Percentiles rank a stretch among this genome's conserved stretches.
These are phyloP conservation scores for Saturnia pavonia DNA, from an alignment of 2,888 invertebrate species.

Conservation along the genomic window DNA sequence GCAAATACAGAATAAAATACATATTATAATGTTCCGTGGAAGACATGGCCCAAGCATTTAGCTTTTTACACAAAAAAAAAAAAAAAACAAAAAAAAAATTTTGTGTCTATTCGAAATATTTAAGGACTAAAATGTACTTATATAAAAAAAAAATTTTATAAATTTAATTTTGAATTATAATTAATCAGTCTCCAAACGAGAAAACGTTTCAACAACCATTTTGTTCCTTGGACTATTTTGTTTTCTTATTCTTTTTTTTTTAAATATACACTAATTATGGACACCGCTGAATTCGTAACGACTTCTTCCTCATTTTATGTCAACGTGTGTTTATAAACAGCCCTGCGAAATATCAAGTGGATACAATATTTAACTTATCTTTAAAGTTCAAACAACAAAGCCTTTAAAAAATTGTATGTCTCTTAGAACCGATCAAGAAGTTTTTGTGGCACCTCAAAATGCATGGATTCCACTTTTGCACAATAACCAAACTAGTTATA, in stretches of 20 bases:
- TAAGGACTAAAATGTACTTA: constrained; percentile 21
- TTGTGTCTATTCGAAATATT: constrained; percentile 19
- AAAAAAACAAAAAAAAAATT: constrained; percentile 13
- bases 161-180: constrained; percentile 54
- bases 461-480: too few species aligned
- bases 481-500: too few species aligned
- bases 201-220: constrained; percentile 59
- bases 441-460: too few species aligned
- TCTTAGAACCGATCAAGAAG: too few species aligned
- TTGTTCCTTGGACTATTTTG: constrained; percentile 52
- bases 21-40: constrained; percentile 16
- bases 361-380: too few species aligned
- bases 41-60: constrained; percentile 23
- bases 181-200: constrained; percentile 77
- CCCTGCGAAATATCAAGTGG: too few species aligned
- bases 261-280: constrained; percentile 21
- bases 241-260: constrained; percentile 32
- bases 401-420: too few species aligned
- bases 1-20: constrained; percentile 25
- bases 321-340: too few species aligned
- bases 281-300: constrained; percentile 6
- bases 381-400: too few species aligned
- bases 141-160: constrained; percentile 32
- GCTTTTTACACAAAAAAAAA: constrained; percentile 22
- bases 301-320: neutral